Base-by-base conservation (phyloP, 2,113 vertebrate species). In the Stomatorhinus ivindoensis region DNA sequence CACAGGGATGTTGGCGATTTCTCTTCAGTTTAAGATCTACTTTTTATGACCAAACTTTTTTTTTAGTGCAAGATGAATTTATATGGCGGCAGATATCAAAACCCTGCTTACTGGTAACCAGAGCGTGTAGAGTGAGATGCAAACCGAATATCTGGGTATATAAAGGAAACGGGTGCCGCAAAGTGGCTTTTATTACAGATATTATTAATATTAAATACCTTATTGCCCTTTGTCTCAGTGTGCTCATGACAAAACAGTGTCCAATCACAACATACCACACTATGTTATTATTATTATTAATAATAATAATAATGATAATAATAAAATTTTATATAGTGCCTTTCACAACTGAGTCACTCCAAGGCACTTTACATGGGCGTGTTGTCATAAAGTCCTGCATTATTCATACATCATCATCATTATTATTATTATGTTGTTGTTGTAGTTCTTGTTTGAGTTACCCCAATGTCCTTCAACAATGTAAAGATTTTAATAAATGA, bases 1-100 rank as follows among this genome's bases (percentile, higher is more conserved):
- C 89, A 83, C 87, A 87, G 87, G 91, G 84, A 58, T 55, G 24
- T 51, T 89, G 58, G 11, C 44, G 51, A 84, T 46, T 47, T 88
- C 35, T 80, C 73, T 2, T 50, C 27, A 42, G 50, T 53, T 87
- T 47, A 27, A 51, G 48, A 47, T n/a, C 85, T 58, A 10, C 50
- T 42, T 87, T 87, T 39, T 55, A 48, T 17, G 19, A 11, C 21
- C 44, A 5, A 47, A 39, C 39, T 3, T 44, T n/a, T 44, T n/a
- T 24, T 19, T 44, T 46, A 47, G 21, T 27, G n/a, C 17, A 46
- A 11, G 84, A 27, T 48, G 46, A 86, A 50, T 86, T 27, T 86
- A n/a, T 48, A 21, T 44, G 19, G 47, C 47, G 6, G 3, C 76
- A 21, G 76, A 73, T 82, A 39, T 35, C n/a, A 69, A 21, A 42